Evolutionary conservation across 2,113 vertebrate genomes (phyloP).

Genomic region (Blennius ocellaris): DNA sequence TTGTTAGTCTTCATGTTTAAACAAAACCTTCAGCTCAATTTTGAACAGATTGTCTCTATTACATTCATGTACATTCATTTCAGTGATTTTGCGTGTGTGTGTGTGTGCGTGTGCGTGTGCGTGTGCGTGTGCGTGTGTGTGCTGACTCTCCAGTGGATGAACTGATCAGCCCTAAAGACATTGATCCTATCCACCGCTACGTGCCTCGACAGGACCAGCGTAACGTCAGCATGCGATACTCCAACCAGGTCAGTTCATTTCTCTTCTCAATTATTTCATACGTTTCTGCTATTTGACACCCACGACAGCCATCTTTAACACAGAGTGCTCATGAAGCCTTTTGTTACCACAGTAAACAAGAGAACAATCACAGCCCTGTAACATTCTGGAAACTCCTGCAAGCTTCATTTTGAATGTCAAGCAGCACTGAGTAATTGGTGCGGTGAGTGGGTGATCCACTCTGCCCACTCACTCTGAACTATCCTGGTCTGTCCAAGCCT

Average conservation of each 20-base stretch:
- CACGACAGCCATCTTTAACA: too few species aligned
- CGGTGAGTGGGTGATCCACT: background rate
- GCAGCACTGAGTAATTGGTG: background rate
- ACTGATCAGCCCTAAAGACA: constrained; percentile 93
- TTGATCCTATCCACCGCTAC: constrained; percentile 93
- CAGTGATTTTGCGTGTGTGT: background rate
- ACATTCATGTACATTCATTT: background rate
- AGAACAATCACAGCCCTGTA: background rate
- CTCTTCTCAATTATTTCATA: too few species aligned
- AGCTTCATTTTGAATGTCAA: constrained; percentile 22
- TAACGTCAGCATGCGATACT: constrained; percentile 97
- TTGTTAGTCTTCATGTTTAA: background rate
- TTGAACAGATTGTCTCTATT: background rate
- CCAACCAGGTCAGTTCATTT: constrained; percentile 89
- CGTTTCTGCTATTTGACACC: too few species aligned
- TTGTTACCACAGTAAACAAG: background rate
- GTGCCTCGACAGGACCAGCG: constrained; percentile 89
- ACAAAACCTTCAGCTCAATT: background rate
- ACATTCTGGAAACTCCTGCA: background rate
- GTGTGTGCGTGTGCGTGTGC: background rate
- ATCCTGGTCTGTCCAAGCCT: too few species aligned
- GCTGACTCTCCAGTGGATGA: constrained; percentile 86
- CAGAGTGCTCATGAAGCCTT: background rate
- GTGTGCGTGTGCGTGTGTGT: background rate
- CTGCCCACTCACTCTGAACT: background rate